Conservation (phyloP, 1,140 invertebrate genomes). For the Tachypleus tridentatus region DNA sequence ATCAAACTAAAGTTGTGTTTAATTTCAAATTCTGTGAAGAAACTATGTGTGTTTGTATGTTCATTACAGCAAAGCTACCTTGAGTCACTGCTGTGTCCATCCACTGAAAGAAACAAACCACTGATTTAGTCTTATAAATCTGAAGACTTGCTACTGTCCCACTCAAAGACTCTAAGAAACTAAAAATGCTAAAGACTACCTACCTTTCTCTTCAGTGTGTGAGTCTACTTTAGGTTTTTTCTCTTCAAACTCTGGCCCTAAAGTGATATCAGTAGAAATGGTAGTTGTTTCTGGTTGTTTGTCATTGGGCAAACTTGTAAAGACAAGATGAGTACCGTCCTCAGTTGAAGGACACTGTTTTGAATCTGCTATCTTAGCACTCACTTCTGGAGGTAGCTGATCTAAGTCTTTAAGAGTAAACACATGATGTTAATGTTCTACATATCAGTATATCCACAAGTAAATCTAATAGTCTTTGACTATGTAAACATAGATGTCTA, state of each 20-base stretch:
- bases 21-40: too few relatives aligned
- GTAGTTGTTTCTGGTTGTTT: slow-evolving; percentile 24
- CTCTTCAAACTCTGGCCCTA: slow-evolving; percentile 16
- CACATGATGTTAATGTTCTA: too few relatives aligned
- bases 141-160: too few relatives aligned
- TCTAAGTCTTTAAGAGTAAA: too few relatives aligned
- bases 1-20: too few relatives aligned
- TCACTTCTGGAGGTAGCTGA: too few relatives aligned
- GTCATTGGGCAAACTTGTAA: slow-evolving; percentile 26
- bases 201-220: slow-evolving; percentile 15
- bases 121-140: neutral
- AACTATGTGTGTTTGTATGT: too few relatives aligned
- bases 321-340: slow-evolving; percentile 27
- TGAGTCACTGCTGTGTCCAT: too few relatives aligned
- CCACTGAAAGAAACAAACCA: neutral
- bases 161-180: neutral
- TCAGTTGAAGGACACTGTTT: slow-evolving; percentile 19
- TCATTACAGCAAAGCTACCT: too few relatives aligned
- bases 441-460: too few relatives aligned
- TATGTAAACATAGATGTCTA: too few relatives aligned
- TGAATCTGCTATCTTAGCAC: slow-evolving; percentile 1
- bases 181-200: neutral
- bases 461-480: too few relatives aligned
- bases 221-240: slow-evolving; percentile 18
- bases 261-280: slow-evolving; percentile 1